Evolutionary conservation across 1,140 invertebrate genomes (phyloP).

Genomic region (Wiebesia pumilae): DNA sequence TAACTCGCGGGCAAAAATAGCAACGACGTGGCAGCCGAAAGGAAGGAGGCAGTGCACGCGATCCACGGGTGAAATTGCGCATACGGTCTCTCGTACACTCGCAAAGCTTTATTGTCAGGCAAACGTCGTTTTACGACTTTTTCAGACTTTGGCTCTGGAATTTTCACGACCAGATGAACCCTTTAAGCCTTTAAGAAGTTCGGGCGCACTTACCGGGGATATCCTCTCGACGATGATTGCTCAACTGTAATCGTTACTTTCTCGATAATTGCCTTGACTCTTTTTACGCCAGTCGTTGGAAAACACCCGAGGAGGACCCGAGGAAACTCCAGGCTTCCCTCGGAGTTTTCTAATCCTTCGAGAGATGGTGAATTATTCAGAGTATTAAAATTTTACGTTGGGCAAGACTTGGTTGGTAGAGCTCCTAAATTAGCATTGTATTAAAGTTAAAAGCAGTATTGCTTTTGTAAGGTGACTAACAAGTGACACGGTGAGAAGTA

Average conservation of each 20-base stretch:
- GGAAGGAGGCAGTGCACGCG: neutral
- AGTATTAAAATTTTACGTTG: neutral
- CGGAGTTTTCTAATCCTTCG: neutral
- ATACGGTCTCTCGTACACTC: neutral
- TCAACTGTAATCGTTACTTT: neutral
- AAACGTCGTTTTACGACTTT: neutral
- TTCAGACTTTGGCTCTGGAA: neutral
- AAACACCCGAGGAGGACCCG: neutral
- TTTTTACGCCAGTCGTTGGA: neutral
- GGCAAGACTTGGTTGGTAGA: neutral
- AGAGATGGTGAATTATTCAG: neutral
- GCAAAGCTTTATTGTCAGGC: neutral
- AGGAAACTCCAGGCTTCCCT: neutral
- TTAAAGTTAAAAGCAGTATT: neutral
- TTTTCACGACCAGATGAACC: neutral
- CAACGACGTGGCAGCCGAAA: neutral
- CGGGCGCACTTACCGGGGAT: neutral
- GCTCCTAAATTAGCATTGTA: neutral
- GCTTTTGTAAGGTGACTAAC: neutral
- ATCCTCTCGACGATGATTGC: neutral
- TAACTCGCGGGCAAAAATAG: slow-evolving; percentile 69
- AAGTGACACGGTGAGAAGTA: neutral
- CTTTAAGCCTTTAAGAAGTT: neutral
- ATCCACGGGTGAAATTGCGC: neutral
- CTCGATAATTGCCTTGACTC: neutral